Evolutionary conservation across 1,140 invertebrate genomes (phyloP), one percentile per base, ranked within the genome.

Genomic region (Melitaea cinxia): DNA sequence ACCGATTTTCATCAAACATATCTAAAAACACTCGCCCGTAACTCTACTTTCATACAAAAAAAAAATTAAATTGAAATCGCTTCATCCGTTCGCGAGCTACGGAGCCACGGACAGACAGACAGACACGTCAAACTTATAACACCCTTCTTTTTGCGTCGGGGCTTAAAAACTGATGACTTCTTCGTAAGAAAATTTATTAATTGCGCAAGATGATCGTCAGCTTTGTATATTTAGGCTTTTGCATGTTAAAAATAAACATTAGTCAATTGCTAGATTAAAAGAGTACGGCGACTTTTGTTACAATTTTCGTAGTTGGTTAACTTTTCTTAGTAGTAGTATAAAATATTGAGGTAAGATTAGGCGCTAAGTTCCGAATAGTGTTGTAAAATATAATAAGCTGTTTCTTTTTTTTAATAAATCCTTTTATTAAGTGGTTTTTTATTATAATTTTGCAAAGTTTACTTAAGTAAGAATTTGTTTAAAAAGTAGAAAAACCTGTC

Each of bases 321-420:
- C 5, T 12, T 19, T 2, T 26, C 15, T n/a, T 50, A 50, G 21
- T 23, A 4, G 9, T 24, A 56, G n/a, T 15, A 52, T 33, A 35
- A 10, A n/a, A 61, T 14, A 24, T 61, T 61, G 15, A 33, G 9
- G 23, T 61, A 62, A 62, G 59, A 28, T 53, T 53, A 62, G 33
- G 53, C 24, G 42, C 47, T 57, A 45, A 37, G 42, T 60, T 53
- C 50, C 59, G 26, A 37, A 62, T 53, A 62, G 59, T 62, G 54
- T 54, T 62, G 59, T 62, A 53, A 42, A n/a, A n/a, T n/a, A n/a
- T 39, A 37, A 28, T 62, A 62, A 53, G 59, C 50, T 62, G 59
- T 62, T 62, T 62, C 35, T 42, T 62, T 53, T n/a, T n/a, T 53
- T 53, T 53, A 59, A 62, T 62, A 62, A 62, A 62, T 53, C 26